Percentiles rank a stretch among this genome's conserved stretches.
phyloP scores from a whole-genome alignment of 1,140 invertebrate genomes.

The Euglossa dilemma region DNA sequence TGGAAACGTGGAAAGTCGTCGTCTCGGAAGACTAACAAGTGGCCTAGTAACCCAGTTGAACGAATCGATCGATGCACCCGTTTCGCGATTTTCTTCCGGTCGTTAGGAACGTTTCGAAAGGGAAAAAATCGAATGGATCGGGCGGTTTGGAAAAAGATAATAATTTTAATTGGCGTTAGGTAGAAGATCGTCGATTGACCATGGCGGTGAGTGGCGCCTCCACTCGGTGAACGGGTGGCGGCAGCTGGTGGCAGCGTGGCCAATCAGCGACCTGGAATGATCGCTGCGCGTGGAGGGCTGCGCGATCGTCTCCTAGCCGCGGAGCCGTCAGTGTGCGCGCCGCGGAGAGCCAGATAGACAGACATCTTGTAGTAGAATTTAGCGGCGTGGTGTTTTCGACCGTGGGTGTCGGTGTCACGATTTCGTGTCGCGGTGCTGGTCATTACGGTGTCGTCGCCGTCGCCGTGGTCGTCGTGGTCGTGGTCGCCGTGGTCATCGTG shows the following conservation, averaged over 20 bases:
- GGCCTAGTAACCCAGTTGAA: neutral
- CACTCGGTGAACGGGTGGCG: slow-evolving; percentile 37
- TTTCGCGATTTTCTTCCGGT: neutral
- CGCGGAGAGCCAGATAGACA: slow-evolving; percentile 73
- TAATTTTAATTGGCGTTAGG: neutral
- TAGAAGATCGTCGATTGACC: neutral
- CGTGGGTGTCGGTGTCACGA: slow-evolving; percentile 74
- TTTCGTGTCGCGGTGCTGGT: slow-evolving; percentile 69
- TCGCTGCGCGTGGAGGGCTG: slow-evolving; percentile 72
- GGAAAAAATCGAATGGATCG: neutral
- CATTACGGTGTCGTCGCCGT: slow-evolving; percentile 50
- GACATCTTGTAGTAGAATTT: slow-evolving; percentile 81
- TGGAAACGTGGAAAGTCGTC: neutral
- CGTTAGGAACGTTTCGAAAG: neutral
- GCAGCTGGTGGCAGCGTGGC: slow-evolving; percentile 49
- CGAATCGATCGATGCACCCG: neutral
- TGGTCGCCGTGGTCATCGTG: neutral
- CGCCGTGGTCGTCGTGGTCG: slow-evolving; percentile 10
- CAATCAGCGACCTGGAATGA: slow-evolving; percentile 67
- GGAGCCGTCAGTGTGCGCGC: slow-evolving; percentile 74
- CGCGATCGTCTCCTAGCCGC: slow-evolving; percentile 63
- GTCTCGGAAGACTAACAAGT: neutral
- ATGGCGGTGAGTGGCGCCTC: slow-evolving; percentile 4
- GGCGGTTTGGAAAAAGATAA: too few relatives aligned
- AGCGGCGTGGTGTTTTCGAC: slow-evolving; percentile 75